phyloP scores from a whole-genome alignment of 64 coral and sea anemone genomes.

The Actinia tenebrosa region DNA sequence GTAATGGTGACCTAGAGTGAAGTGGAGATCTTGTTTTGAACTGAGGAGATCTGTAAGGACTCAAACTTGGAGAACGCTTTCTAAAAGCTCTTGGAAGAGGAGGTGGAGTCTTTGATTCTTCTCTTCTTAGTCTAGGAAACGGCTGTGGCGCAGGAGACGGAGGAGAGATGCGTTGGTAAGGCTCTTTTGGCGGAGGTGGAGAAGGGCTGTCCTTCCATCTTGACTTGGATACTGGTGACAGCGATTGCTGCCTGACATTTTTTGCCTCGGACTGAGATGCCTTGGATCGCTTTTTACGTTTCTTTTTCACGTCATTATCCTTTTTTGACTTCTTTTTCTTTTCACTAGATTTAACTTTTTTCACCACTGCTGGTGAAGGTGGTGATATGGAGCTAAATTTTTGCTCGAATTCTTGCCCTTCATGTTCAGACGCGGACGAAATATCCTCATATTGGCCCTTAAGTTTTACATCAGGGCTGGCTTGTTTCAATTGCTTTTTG shows the following conservation, averaged over 20 bases:
- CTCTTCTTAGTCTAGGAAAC: constrained; percentile 41
- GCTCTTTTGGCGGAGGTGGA: constrained; percentile 27
- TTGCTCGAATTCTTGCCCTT: constrained; percentile 66
- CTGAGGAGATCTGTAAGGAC: constrained; percentile 54
- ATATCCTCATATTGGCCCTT: constrained; percentile 98
- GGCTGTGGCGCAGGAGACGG: constrained; percentile 18
- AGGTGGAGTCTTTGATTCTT: constrained; percentile 46
- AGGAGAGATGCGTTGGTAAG: constrained; percentile 12
- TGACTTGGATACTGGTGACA: constrained; percentile 82
- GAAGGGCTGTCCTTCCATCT: constrained; percentile 76
- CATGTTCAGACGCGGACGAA: constrained; percentile 93
- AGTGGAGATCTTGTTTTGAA: constrained; percentile 52
- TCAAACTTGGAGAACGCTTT: constrained; percentile 55
- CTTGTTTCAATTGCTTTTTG: constrained; percentile 87
- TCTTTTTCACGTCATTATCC: constrained; percentile 81
- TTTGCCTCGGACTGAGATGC: constrained; percentile 30
- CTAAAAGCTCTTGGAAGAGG: constrained; percentile 84
- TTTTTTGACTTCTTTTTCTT: constrained; percentile 90
- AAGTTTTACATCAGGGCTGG: constrained; percentile 73
- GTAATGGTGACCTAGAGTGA: constrained; percentile 58
- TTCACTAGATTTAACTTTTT: constrained; percentile 85
- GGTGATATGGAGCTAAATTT: constrained; percentile 81
- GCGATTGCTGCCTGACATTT: background rate
- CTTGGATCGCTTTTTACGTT: constrained; percentile 69
- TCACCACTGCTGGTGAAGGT: constrained; percentile 62